Percentiles rank a stretch among this genome's conserved stretches.
These are phyloP conservation scores for Periphyllus acericola DNA, from an alignment of 2,888 invertebrate genomes.

Conservation along the genomic window DNA sequence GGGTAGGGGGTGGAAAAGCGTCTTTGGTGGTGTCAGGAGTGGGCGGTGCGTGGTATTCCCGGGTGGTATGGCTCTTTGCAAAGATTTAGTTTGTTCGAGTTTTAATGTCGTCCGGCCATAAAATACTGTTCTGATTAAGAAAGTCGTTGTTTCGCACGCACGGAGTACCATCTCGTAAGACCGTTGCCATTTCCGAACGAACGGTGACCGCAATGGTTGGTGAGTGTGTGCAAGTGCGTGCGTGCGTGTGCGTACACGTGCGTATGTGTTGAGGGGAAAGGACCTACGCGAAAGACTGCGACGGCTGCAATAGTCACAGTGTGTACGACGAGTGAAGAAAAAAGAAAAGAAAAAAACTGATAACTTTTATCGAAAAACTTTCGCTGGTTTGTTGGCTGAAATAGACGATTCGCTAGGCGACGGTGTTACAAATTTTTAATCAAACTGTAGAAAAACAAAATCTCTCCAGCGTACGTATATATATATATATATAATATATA, in stretches of 20 bases:
- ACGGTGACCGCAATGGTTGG: background rate
- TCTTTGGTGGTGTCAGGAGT: no score
- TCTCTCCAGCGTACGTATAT: no score
- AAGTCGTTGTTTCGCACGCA: background rate
- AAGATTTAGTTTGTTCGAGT: constrained; percentile 57
- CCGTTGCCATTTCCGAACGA: background rate
- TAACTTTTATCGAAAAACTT: constrained; percentile 61
- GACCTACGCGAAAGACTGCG: background rate
- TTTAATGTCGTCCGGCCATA: constrained; percentile 53
- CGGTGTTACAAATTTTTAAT: background rate
- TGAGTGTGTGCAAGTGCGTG: background rate
- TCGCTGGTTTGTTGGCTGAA: background rate
- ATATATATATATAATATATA: no score
- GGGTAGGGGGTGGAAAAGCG: background rate
- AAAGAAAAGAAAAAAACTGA: background rate
- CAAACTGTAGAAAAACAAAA: background rate
- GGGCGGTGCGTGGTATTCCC: background rate
- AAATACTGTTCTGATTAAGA: constrained; percentile 57
- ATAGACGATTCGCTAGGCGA: background rate
- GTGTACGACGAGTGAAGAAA: background rate
- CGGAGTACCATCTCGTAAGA: background rate
- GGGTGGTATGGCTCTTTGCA: constrained; percentile 18
- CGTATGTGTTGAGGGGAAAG: background rate
- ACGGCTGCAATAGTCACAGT: background rate
- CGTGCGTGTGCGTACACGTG: no score